Evolutionary conservation across 1,140 invertebrate species (phyloP).

Genomic region (Drosophila pseudoobscura): DNA sequence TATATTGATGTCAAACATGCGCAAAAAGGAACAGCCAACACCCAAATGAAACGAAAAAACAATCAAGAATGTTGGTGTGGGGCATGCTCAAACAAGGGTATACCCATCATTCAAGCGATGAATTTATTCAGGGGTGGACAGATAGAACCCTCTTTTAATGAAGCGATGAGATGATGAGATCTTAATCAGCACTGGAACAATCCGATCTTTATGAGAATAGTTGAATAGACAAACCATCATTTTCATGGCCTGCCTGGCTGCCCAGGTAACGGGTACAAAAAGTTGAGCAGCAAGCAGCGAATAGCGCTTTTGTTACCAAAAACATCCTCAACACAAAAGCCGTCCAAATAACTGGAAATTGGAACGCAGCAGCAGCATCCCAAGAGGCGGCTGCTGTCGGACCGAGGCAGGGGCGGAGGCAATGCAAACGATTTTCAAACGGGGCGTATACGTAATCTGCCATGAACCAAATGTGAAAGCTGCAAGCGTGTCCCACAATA

Average conservation of each 20-base stretch:
- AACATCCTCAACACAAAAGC: conserved; percentile 65
- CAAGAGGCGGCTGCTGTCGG: background rate
- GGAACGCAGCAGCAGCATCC: conserved; percentile 42
- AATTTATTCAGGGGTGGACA: too few species aligned
- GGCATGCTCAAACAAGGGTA: conserved; percentile 19
- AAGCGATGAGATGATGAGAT: too few species aligned
- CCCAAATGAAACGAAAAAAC: conserved; percentile 13
- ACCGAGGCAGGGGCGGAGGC: conserved; percentile 29
- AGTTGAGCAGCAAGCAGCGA: conserved; percentile 30
- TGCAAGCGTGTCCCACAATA: conserved; percentile 35
- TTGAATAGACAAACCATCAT: too few species aligned
- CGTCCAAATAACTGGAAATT: conserved; percentile 65
- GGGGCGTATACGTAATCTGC: conserved; percentile 75
- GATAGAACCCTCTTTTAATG: too few species aligned
- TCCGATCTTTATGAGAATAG: background rate
- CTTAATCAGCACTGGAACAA: too few species aligned
- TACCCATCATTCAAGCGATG: too few species aligned
- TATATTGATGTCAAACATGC: conserved; percentile 77
- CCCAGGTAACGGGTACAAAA: conserved; percentile 45
- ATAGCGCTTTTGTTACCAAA: conserved; percentile 64
- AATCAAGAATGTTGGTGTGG: conserved; percentile 15
- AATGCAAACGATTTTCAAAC: conserved; percentile 77
- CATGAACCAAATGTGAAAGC: conserved; percentile 74
- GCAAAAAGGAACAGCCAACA: conserved; percentile 50
- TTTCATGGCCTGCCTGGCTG: conserved; percentile 5